Evolutionary conservation across 2,113 vertebrate species (phyloP).

Genomic region (Gallinago jamesoni): DNA sequence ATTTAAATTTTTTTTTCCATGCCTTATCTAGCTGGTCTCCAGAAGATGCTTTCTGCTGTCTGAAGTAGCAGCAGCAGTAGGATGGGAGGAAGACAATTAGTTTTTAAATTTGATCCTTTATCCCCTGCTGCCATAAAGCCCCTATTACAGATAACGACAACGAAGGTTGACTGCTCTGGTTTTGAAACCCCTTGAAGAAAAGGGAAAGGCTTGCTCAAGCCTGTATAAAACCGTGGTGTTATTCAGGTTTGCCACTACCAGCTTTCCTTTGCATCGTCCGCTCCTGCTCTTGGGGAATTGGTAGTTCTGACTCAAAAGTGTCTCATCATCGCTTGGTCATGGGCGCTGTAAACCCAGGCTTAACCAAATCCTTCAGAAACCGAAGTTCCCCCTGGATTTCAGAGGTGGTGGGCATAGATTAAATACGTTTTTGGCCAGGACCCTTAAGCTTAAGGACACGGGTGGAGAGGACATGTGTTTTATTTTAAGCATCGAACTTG

Average conservation of each 20-base stretch:
- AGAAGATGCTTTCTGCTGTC: neutral
- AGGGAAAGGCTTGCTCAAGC: neutral
- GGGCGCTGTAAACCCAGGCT: neutral
- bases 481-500: conserved; percentile 62
- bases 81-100: neutral
- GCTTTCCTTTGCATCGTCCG: neutral
- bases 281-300: neutral
- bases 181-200: neutral
- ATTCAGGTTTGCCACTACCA: neutral
- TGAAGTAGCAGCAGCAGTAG: neutral
- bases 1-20: neutral
- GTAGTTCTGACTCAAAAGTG: neutral
- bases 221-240: neutral
- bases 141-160: neutral
- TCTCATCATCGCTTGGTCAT: neutral
- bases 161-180: neutral
- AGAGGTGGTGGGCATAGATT: neutral
- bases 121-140: neutral
- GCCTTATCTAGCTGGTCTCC: neutral
- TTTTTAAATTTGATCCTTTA: neutral
- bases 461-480: conserved; percentile 1
- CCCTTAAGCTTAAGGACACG: neutral
- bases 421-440: neutral
- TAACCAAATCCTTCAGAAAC: neutral
- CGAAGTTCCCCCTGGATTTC: neutral